Base-by-base conservation (phyloP, 1,140 invertebrate genomes). In the Trypoxylus dichotomus region DNA sequence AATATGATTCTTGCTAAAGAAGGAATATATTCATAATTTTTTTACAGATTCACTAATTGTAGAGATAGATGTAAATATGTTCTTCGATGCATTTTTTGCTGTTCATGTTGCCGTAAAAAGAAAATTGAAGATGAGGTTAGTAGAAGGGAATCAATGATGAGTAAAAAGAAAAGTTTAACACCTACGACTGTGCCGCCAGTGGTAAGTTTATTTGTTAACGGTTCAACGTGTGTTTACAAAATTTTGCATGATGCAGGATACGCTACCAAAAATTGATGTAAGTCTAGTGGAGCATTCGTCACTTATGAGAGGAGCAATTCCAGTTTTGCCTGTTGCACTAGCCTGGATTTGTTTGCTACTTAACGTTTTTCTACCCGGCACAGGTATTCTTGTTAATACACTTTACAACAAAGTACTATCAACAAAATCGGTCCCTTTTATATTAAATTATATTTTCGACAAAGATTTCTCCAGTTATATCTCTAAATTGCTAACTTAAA, bases 271-370 rank as follows among this genome's bases (percentile, higher is more conserved):
- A 84, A 85, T 96, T 79, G 94, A 95, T 80, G 86, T 90, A 1
- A 90, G 91, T 71, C 87, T 95, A 78, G 91, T 95, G 15, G 94
- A 96, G 80, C 92, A 94, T 83, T 91, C 91, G 75, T 95, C 94
- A 0, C 89, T 94, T 80, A 96, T 96, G 91, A 92, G 93, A 82
- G 95, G 92, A 25, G 95, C 95, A 10, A 96, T 98, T 79, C 96
- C 96, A 0, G 93, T 95, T 80, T 88, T 98, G 80, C 96, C 96
- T 8, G 85, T 95, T 3, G 91, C 90, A 13, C 87, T 97, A 27
- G 96, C 96, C 2, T 93, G 94, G 90, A 90, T 96, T 78, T 97
- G 95, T 85, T 90, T 97, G 32, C 83, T 96, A 15, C 92, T 94
- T 85, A 98, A 98, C 84, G 90, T 96, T 43, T 81, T 97, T 54